These are phyloP conservation scores for Chloroclysta siterata DNA, from an alignment of 2,888 invertebrate species.

Conservation along the genomic window DNA sequence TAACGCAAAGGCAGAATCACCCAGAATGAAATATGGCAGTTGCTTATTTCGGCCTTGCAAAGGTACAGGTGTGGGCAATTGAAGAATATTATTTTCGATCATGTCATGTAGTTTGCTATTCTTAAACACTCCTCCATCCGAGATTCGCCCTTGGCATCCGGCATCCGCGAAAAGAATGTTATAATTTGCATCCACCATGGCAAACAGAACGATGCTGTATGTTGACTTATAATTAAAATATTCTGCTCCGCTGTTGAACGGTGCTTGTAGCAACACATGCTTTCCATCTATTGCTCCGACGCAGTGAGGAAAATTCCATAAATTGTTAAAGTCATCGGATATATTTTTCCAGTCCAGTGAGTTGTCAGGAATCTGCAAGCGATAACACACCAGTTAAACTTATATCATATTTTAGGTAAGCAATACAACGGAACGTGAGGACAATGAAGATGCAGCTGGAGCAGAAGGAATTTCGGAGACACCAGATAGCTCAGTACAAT, in stretches of 20 bases:
- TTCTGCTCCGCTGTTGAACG: background rate
- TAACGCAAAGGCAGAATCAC: background rate
- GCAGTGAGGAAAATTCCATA: conserved; percentile 23
- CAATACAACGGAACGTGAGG: conserved; percentile 23
- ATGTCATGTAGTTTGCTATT: conserved; percentile 6
- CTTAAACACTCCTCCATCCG: conserved; percentile 21
- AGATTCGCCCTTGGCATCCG: background rate
- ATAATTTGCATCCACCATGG: background rate
- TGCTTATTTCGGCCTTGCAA: conserved; percentile 10
- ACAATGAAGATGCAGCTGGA: conserved; percentile 27
- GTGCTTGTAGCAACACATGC: background rate
- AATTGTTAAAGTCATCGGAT: conserved; percentile 16
- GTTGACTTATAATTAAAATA: conserved; percentile 1
- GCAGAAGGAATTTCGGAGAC: conserved; percentile 22
- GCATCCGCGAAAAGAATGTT: background rate
- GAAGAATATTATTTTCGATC: conserved; percentile 8
- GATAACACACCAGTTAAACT: conserved; percentile 12
- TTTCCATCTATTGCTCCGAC: conserved; percentile 6
- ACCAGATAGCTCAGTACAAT: conserved; percentile 24
- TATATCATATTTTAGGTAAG: conserved; percentile 16
- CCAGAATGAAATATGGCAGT: background rate
- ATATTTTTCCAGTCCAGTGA: conserved; percentile 19
- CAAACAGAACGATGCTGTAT: background rate
- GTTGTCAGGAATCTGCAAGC: conserved; percentile 21
- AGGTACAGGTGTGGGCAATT: conserved; percentile 15